Percentiles rank a stretch among this genome's conserved stretches.
phyloP scores from a whole-genome alignment of 1,140 invertebrate species.

The Drosophila pseudoobscura region DNA sequence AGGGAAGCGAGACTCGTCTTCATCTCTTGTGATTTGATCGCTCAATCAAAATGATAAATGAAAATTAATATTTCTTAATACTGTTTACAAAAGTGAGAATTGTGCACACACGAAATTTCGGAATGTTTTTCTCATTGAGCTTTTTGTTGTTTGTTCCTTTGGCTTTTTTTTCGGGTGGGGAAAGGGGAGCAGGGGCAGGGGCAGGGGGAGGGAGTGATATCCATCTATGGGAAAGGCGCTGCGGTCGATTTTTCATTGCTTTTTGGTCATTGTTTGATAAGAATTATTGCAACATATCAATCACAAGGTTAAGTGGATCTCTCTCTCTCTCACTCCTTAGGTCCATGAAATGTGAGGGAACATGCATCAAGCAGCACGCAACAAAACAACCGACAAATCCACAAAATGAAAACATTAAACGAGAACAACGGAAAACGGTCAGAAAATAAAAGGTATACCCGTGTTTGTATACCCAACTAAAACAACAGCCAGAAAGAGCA shows the following conservation, averaged over 20 bases:
- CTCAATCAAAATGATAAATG: slow-evolving; percentile 84
- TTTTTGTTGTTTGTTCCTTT: slow-evolving; percentile 9
- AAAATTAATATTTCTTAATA: slow-evolving; percentile 84
- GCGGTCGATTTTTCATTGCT: slow-evolving; percentile 59
- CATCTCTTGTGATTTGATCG: slow-evolving; percentile 77
- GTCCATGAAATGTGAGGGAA: slow-evolving; percentile 65
- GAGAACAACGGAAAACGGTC: slow-evolving; percentile 56
- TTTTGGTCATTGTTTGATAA: slow-evolving; percentile 74
- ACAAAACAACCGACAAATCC: slow-evolving; percentile 34
- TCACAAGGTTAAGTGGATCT: slow-evolving; percentile 78
- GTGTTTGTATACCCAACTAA: slow-evolving; percentile 36
- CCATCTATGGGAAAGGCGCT: slow-evolving; percentile 43
- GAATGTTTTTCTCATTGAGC: slow-evolving; percentile 15
- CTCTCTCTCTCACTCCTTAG: neutral
- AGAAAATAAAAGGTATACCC: slow-evolving; percentile 20
- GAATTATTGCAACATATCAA: slow-evolving; percentile 83
- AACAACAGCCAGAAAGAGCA: slow-evolving; percentile 34
- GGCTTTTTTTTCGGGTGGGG: slow-evolving; percentile 3
- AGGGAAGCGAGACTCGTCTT: slow-evolving; percentile 13
- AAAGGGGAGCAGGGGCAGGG: no score
- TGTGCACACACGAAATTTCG: slow-evolving; percentile 68
- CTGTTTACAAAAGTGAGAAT: slow-evolving; percentile 83
- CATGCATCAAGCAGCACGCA: slow-evolving; percentile 77
- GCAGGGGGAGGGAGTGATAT: neutral
- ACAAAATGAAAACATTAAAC: slow-evolving; percentile 75